Evolutionary conservation across 2,888 invertebrate species (phyloP), one percentile per base, ranked within the genome.

Genomic region (Minunthozetes semirufus): DNA sequence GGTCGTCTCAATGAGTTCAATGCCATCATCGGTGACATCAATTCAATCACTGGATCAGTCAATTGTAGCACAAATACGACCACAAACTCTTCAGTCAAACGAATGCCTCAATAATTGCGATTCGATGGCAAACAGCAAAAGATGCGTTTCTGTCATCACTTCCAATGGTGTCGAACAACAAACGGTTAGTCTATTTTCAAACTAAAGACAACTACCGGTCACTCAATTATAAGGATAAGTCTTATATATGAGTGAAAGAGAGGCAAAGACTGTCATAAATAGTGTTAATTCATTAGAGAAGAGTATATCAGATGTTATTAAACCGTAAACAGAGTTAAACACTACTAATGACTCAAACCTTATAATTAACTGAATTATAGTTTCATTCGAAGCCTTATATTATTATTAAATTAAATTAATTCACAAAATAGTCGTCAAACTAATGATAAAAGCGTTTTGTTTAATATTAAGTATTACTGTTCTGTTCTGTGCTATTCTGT

Each of bases 161-260:
- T 76, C 71, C 42, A 78, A 78, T 56, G 78, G 78, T 9, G 77
- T 78, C n/a, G 78, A 78, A 61, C 78, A 78, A 25, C 78, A 78
- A 75, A 78, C 78, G 73, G 78, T 33, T 6, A 33, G 33, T 6
- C 33, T 9, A 33, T 33, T 6, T 33, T 4, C 5, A 33, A 33
- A 33, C 42, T 11, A 8, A 53, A 11, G n/a, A 11, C 19, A 9
- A 9, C 42, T 6, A 6, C 6, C 42, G 6, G 42, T 42, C 42
- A 42, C 42, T 42, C 6, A 48, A 48, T 17, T n/a, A 48, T 17
- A 48, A 9, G 42, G 11, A 42, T 42, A 42, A 42, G 42, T 42
- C 17, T 48, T 48, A n/a, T 4, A 15, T 48, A 3, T 48, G 4
- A 48, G 6, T 17, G 48, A 48, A n/a, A 3, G 48, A 48, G 11